Percentiles rank a stretch among this genome's conserved stretches.
phyloP scores from a whole-genome alignment of 92 coral and sea anemone genomes.

The Paramuricea clavata region DNA sequence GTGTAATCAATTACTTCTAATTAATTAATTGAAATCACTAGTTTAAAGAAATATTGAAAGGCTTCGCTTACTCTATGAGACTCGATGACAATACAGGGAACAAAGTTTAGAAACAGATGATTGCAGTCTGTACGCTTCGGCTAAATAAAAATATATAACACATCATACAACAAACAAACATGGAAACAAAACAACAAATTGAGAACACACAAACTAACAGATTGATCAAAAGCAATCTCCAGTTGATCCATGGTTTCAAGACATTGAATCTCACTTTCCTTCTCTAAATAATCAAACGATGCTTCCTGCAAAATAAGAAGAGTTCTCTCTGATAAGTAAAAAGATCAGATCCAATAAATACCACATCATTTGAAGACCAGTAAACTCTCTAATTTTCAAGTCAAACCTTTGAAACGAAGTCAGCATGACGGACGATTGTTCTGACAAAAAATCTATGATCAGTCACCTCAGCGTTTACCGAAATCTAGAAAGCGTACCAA shows the following conservation, averaged over 20 bases:
- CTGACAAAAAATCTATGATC: conserved; percentile 93
- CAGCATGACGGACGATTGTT: conserved; percentile 93
- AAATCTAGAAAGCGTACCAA: conserved; percentile 61
- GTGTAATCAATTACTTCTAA: too few species aligned
- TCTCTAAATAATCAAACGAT: conserved; percentile 97
- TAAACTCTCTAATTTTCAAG: too few species aligned
- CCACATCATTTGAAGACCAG: too few species aligned
- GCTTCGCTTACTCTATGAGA: conserved; percentile 82
- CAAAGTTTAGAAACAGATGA: conserved; percentile 94
- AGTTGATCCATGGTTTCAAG: conserved; percentile 92
- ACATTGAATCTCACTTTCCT: conserved; percentile 96
- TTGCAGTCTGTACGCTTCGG: conserved; percentile 96
- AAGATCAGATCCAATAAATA: neutral
- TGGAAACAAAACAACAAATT: too few species aligned
- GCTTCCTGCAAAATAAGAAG: conserved; percentile 83
- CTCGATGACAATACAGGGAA: conserved; percentile 95
- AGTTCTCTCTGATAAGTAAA: neutral
- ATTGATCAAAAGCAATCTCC: conserved; percentile 85
- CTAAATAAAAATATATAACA: conserved; percentile 67
- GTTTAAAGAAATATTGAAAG: neutral
- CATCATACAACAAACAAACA: too few species aligned
- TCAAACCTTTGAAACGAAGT: conserved; percentile 93
- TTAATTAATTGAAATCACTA: neutral
- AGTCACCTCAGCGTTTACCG: conserved; percentile 91
- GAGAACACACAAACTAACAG: conserved; percentile 83